These are phyloP conservation scores for Ceyx margarethae DNA, from an alignment of 2,113 vertebrate species.

Conservation along the genomic window DNA sequence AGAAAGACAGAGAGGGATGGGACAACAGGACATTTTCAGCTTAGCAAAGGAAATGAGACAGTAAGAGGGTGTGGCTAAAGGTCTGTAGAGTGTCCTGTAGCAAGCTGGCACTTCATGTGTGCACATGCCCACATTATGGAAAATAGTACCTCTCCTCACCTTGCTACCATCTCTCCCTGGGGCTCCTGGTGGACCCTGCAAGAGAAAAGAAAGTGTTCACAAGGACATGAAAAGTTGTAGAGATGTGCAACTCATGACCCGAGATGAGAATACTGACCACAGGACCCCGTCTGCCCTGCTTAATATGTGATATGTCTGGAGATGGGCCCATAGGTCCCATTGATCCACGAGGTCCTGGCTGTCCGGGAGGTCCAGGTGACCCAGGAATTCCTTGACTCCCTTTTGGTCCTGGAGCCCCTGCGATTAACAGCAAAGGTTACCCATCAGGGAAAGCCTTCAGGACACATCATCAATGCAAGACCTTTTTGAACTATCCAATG, in stretches of 20 bases:
- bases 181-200: slow-evolving; percentile 88
- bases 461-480: not conserved
- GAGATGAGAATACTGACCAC: slow-evolving; percentile 83
- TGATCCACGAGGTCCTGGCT: slow-evolving; percentile 88
- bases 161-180: slow-evolving; percentile 90
- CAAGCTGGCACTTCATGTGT: not conserved
- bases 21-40: not conserved
- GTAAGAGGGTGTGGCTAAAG: not conserved
- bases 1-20: not conserved
- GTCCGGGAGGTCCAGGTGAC: slow-evolving; percentile 81
- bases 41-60: not conserved
- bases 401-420: slow-evolving; percentile 87
- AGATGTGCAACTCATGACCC: not conserved
- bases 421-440: slow-evolving; percentile 42
- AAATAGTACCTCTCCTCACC: slow-evolving; percentile 70
- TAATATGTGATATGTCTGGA: slow-evolving; percentile 91
- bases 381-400: slow-evolving; percentile 85
- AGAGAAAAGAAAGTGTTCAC: slow-evolving; percentile 53
- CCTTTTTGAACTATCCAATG: not conserved
- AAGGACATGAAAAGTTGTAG: not conserved
- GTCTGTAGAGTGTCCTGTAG: not conserved
- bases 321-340: slow-evolving; percentile 96
- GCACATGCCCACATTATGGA: not conserved
- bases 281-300: slow-evolving; percentile 90
- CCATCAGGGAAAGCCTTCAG: not conserved